A percentile compares a stretch with the other conserved stretches of the same genome.
Conservation (phyloP, 2,888 invertebrate species). For the Dascillus cervinus region DNA sequence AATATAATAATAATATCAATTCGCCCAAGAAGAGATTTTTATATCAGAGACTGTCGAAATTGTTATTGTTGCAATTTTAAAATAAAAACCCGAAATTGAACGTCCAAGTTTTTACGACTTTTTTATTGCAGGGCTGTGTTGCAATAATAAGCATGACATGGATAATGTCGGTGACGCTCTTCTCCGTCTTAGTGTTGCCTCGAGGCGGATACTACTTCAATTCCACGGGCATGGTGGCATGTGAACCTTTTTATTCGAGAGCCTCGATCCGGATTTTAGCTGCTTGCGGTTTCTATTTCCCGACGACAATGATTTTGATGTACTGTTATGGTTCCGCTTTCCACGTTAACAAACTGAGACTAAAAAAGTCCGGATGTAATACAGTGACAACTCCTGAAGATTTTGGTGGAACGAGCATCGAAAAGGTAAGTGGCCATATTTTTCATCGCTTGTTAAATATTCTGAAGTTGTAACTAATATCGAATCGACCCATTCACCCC, state of each 20-base stretch:
- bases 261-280: slow-evolving; percentile 66
- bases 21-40: too few relatives aligned
- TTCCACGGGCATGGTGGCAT: slow-evolving; percentile 75
- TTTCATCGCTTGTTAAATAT: too few relatives aligned
- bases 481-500: too few relatives aligned
- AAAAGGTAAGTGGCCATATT: slow-evolving; percentile 42
- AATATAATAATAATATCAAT: too few relatives aligned
- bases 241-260: slow-evolving; percentile 80
- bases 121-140: slow-evolving; percentile 67
- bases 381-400: slow-evolving; percentile 44
- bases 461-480: too few relatives aligned
- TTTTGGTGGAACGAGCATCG: slow-evolving; percentile 42
- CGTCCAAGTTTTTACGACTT: too few relatives aligned
- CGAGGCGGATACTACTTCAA: slow-evolving; percentile 85
- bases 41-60: too few relatives aligned
- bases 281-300: slow-evolving; percentile 83
- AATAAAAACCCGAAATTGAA: too few relatives aligned
- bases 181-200: slow-evolving; percentile 74
- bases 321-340: slow-evolving; percentile 87
- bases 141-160: slow-evolving; percentile 77
- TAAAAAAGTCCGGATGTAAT: slow-evolving; percentile 45
- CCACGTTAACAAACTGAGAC: slow-evolving; percentile 75
- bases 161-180: slow-evolving; percentile 76
- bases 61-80: too few relatives aligned
- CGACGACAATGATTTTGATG: slow-evolving; percentile 86